Evolutionary conservation across 1,140 invertebrate species (phyloP).

Genomic region (Popillia japonica): DNA sequence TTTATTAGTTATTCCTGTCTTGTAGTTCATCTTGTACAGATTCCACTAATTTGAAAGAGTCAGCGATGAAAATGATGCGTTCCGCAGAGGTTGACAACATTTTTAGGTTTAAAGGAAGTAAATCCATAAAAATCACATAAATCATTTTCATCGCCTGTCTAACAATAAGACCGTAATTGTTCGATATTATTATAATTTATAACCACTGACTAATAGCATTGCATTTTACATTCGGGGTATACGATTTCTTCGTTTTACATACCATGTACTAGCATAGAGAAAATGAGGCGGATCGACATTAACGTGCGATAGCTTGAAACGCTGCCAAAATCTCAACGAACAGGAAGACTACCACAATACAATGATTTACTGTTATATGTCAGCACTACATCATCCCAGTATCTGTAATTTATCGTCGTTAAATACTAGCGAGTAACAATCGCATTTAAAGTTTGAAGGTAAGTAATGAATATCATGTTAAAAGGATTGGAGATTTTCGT

Average conservation of each 20-base stretch:
- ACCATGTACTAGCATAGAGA: neutral
- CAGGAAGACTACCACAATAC: neutral
- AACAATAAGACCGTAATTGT: neutral
- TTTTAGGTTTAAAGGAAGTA: neutral
- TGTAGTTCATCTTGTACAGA: no score
- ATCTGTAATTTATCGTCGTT: neutral
- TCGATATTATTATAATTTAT: neutral
- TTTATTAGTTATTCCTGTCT: no score
- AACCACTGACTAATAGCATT: neutral
- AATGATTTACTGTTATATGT: neutral
- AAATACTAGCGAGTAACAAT: slow-evolving; percentile 2
- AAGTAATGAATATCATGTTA: neutral
- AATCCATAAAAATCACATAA: neutral
- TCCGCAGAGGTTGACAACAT: neutral
- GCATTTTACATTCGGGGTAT: neutral
- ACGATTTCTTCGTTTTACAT: neutral
- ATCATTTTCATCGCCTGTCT: slow-evolving; percentile 2
- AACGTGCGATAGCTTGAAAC: neutral
- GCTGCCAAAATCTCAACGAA: neutral
- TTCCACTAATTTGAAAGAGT: neutral
- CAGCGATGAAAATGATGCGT: neutral
- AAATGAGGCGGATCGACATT: neutral
- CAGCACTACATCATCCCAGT: neutral
- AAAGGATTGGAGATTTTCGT: no score
- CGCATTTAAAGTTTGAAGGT: neutral